Base-by-base conservation (phyloP, 2,113 vertebrate species). In the Heterochromis multidens region DNA sequence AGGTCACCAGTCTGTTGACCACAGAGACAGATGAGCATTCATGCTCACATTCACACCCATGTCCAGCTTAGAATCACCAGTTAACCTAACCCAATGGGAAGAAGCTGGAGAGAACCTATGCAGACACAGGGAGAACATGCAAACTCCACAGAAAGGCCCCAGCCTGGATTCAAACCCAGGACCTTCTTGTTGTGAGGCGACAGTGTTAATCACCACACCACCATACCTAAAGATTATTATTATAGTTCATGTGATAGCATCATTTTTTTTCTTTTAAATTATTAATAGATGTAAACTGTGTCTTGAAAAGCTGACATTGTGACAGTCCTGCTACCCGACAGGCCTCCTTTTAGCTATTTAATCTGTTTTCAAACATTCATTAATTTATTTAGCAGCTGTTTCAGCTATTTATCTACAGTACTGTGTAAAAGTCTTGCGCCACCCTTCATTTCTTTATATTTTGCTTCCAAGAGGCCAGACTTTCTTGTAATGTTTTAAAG, bases 251-350 rank as follows among this genome's bases (percentile, higher is more conserved):
- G n/a, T n/a, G n/a, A n/a, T n/a, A n/a, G n/a, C n/a, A n/a, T n/a
- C n/a, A n/a, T n/a, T n/a, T n/a, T n/a, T n/a, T 37, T 63, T 0
- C 31, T 37, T 63, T 63, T 21, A 23, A 33, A 37, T 63, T 63
- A 63, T 14, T 63, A 63, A 63, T 37, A 10, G 33, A 37, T 19
- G 33, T 63, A 37, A 37, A 23, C 1, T 63, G 0, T 4, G 7
- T 37, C 10, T n/a, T 63, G 37, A 63, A 63, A 37, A 17, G 16
- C 2, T 19, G 7, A 4, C 16, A 31, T 60, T 17, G 14, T 60
- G 58, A 60, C 58, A 29, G 58, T 10, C 7, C 58, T 60, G 58
- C 27, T 27, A 29, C 16, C 2, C 31, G 31, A 63, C 13, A 37
- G 0, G 11, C 19, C 31, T 37, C 61, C 6, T 11, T n/a, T 63